Percentiles rank a stretch among this genome's conserved stretches.
These are phyloP conservation scores for Sebastes jordani DNA, from an alignment of 2,797 vertebrate species.

Conservation along the genomic window DNA sequence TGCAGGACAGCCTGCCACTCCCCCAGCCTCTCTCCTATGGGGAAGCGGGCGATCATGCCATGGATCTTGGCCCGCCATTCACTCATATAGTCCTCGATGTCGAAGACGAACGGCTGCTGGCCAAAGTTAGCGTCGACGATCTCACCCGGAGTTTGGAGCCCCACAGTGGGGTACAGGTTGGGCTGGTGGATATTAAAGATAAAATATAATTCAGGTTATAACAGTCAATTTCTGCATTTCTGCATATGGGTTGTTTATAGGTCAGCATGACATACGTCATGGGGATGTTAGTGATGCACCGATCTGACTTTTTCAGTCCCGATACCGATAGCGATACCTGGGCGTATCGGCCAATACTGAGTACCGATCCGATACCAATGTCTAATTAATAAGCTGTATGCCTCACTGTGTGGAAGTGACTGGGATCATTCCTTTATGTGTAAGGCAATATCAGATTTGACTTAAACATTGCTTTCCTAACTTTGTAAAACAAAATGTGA, in stretches of 20 bases:
- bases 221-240: not conserved
- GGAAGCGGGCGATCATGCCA: conserved; percentile 94
- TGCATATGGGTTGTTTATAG: not conserved
- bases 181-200: conserved; percentile 79
- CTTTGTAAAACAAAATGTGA: too few relatives aligned
- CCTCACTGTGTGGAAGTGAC: too few relatives aligned
- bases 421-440: too few relatives aligned
- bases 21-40: conserved; percentile 94
- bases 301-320: too few relatives aligned
- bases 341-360: too few relatives aligned
- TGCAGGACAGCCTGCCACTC: conserved; percentile 98
- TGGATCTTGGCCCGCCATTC: conserved; percentile 98
- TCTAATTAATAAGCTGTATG: too few relatives aligned
- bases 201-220: not conserved
- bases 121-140: conserved; percentile 98
- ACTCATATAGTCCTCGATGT: conserved; percentile 99
- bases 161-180: conserved; percentile 97
- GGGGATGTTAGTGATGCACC: too few relatives aligned
- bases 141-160: conserved; percentile 96
- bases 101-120: conserved; percentile 97
- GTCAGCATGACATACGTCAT: too few relatives aligned
- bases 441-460: too few relatives aligned
- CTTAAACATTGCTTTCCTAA: too few relatives aligned
- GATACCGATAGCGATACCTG: too few relatives aligned
- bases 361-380: too few relatives aligned